Base-by-base conservation (phyloP, 1,140 invertebrate species). In the Mizuhopecten yessoensis region DNA sequence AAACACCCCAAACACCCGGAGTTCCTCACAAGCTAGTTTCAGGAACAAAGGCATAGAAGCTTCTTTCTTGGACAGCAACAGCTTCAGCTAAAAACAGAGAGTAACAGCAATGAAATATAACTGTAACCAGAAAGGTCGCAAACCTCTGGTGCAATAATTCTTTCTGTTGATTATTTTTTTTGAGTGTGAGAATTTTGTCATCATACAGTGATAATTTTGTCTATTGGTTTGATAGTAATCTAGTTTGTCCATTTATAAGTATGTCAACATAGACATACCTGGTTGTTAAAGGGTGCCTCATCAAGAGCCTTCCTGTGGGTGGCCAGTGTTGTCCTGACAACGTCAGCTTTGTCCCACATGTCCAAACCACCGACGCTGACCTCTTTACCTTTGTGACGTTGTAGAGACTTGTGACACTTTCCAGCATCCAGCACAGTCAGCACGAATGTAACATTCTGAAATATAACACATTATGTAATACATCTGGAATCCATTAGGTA, bases 251-350 rank as follows among this genome's bases (percentile, higher is more conserved):
- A 45, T 1, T 45, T 15, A 17, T 15, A 45, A 45, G 42, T 17
- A 45, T 45, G 42, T 45, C 0, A 45, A n/a, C 13, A 13, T 39
- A 13, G 36, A 86, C 34, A 86, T 91, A 97, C 96, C 95, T 97
- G 96, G 89, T 97, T 97, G 87, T 97, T 96, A 91, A 97, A 97
- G 29, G 96, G 93, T n/a, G 96, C 95, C 92, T 97, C 96, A 94
- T 96, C 95, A 29, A 97, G 91, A 17, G 92, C 57, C 91, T 97
- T 97, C 7, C 96, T 94, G 92, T 96, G 95, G 39, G 89, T 89
- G 13, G 93, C 93, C 75, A 97, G 93, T 75, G 94, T 95, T 49
- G 94, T 92, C 33, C 95, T 92, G 23, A 97, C 95, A 34, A 97
- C 93, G 34, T 95, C 94, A 29, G 95, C 93, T 89, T 96, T 96